phyloP scores from a whole-genome alignment of 2,797 vertebrate species.

The Vespertilio murinus region DNA sequence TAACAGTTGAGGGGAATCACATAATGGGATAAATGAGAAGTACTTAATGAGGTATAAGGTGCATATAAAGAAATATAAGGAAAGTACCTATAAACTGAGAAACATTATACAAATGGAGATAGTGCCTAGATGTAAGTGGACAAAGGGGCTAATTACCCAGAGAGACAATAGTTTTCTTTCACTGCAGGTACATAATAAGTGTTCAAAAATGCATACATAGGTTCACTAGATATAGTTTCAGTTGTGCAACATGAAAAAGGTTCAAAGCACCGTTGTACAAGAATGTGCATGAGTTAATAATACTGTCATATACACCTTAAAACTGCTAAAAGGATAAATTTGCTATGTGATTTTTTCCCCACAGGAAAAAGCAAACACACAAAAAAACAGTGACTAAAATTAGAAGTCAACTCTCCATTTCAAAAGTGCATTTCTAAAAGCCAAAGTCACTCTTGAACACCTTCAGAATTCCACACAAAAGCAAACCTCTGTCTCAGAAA shows the following conservation, averaged over 20 bases:
- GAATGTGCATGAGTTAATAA: background rate
- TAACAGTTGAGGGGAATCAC: background rate
- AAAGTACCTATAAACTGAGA: background rate
- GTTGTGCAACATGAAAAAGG: background rate
- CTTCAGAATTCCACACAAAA: slow-evolving; percentile 61
- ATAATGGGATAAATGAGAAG: background rate
- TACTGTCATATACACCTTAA: background rate
- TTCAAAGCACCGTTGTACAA: background rate
- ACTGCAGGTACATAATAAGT: background rate
- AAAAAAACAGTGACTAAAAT: background rate
- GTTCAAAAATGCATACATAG: background rate
- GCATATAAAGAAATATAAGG: background rate
- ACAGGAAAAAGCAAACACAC: background rate
- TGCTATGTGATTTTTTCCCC: background rate
- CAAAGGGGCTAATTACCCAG: background rate
- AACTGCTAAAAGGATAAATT: background rate
- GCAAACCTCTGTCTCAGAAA: slow-evolving; percentile 54
- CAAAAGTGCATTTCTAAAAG: slow-evolving; percentile 62
- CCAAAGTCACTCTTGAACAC: slow-evolving; percentile 36
- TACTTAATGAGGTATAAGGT: background rate
- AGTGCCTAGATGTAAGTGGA: background rate
- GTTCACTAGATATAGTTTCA: background rate
- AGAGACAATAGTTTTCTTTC: background rate
- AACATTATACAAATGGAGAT: background rate
- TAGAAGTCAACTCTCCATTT: slow-evolving; percentile 41